Evolutionary conservation across 1,140 invertebrate species (phyloP), one percentile per base, ranked within the genome.

Genomic region (Pseudobourletiella spinata): DNA sequence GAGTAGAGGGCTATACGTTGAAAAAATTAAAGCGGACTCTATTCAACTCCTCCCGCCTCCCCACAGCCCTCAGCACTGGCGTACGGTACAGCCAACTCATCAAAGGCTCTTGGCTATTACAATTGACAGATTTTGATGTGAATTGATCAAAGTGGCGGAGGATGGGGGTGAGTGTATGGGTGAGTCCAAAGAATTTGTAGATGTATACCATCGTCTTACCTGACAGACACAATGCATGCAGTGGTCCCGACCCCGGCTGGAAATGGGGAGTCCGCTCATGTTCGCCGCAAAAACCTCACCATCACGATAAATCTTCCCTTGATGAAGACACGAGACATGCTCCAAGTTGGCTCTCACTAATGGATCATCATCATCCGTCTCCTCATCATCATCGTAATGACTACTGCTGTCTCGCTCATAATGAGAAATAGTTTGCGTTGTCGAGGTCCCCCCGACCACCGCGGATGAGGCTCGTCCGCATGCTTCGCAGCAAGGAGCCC

Each of bases 221-320:
- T 72, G 65, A 59, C 71, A 72, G 15, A 63, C 57, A 51, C 71
- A 72, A 28, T 72, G 71, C 62, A 72, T 69, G 39, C 71, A 72
- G 46, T 72, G 71, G 59, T 72, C 70, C 20, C 29, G 22, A 28
- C 30, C 46, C 20, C 24, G 29, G 20, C 32, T 30, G 22, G 64
- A 54, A 39, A 70, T 67, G 18, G 69, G 71, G 2, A 72, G 42
- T 4, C 70, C 66, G 28, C 67, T 63, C 16, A 71, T 58, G 57
- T 72, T 71, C 14, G 71, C 66, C n/a, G 71, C 64, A 54, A 72
- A 72, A 11, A 60, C 50, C 24, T 72, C 65, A 2, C 67, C 61
- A 48, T 72, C 70, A 44, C 66, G 62, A 57, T 71, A 72, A 29
- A 64, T 61, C 48, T 61, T 67, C 4, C 61, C 61, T 63, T 63